Percentiles rank a stretch among this genome's conserved stretches.
These are phyloP conservation scores for Meandrusa payeni DNA, from an alignment of 2,888 invertebrate species.

Conservation along the genomic window DNA sequence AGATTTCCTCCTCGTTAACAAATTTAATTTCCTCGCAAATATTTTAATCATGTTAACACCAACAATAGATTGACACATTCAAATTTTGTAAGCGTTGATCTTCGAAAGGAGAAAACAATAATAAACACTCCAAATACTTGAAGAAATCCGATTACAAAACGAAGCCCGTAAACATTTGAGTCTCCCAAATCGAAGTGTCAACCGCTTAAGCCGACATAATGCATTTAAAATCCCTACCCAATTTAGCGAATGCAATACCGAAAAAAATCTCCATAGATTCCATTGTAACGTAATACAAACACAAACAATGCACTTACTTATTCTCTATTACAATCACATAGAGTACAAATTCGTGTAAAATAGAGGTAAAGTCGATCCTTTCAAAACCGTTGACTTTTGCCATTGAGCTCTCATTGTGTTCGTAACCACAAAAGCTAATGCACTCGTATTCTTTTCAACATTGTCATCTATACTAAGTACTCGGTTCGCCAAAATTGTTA, in stretches of 20 bases:
- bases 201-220: slow-evolving; percentile 47
- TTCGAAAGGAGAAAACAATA: slow-evolving; percentile 44
- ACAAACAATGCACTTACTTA: slow-evolving; percentile 5
- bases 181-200: slow-evolving; percentile 50
- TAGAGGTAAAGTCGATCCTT: slow-evolving; percentile 28
- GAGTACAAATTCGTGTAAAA: slow-evolving; percentile 10
- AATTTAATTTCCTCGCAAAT: no score
- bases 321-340: slow-evolving; percentile 2
- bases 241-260: slow-evolving; percentile 44
- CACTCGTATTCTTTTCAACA: slow-evolving; percentile 76
- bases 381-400: slow-evolving; percentile 59
- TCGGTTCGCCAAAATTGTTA: slow-evolving; percentile 32
- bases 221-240: slow-evolving; percentile 64
- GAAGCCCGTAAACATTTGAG: slow-evolving; percentile 55
- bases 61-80: not conserved
- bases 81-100: not conserved
- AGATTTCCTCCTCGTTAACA: no score
- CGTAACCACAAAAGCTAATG: slow-evolving; percentile 66
- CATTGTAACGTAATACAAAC: slow-evolving; percentile 23
- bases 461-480: slow-evolving; percentile 75
- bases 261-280: slow-evolving; percentile 28
- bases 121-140: slow-evolving; percentile 42
- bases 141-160: slow-evolving; percentile 58
- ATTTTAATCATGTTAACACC: no score
- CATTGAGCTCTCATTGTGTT: slow-evolving; percentile 57